Base-by-base conservation (phyloP, 2,797 vertebrate genomes). In the Pseudochirops corinnae region DNA sequence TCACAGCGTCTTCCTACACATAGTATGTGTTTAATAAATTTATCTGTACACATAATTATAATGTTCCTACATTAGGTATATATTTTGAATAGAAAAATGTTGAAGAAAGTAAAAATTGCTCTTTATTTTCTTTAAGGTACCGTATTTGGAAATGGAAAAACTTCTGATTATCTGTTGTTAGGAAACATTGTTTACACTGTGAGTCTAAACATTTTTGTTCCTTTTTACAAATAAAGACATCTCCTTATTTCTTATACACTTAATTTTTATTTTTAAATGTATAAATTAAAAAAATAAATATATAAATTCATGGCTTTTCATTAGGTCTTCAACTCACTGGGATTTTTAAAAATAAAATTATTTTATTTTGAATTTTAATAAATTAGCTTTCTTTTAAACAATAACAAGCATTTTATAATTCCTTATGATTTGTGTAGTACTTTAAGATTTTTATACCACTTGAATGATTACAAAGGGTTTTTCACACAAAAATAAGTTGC, bases 121-220 rank as follows among this genome's bases (percentile, higher is more conserved):
- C 57, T 2, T 0, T 97, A 90, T 99, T 98, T 87, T 97, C 98
- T 97, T 97, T 56, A 98, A 99, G 99, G 99, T 98, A 99, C 99
- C 0, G 99, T 99, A 87, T 99, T 99, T 95, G 99, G 99, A 98
- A 99, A 99, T 90, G 99, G 99, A 98, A 99, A 99, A 97, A 99
- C 99, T 96, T 99, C 99, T 0, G 99, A 99, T 98, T 99, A 99
- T 98, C 99, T 99, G 95, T 99, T 99, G 93, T 98, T 99, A 98
- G 99, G 99, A 92, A 99, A 99, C 98, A 99, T 99, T 98, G 99
- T 99, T 98, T 99, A 99, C 98, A 99, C 99, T 90, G 99, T 99
- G 98, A 99, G 99, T 99, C 18, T 58, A 90, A 1, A 26, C 1
- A 14, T 28, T 82, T 91, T 1, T 33, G 16, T 10, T 74, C n/a